These are phyloP conservation scores for Sigmodon hispidus DNA, from an alignment of 2,113 vertebrate genomes.

Conservation along the genomic window DNA sequence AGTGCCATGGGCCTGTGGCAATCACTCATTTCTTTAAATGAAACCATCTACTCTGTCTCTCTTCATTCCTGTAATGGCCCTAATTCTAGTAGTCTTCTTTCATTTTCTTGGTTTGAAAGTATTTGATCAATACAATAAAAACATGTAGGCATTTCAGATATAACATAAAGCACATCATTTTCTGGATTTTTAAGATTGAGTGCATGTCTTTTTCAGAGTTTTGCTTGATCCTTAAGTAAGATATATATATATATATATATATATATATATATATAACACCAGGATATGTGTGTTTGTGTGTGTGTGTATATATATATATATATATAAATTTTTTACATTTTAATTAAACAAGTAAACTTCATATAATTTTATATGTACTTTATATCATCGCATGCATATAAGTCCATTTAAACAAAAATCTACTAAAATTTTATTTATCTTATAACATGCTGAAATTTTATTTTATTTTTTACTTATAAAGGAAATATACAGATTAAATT, in stretches of 20 bases:
- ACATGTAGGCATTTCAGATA: neutral
- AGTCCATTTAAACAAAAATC: neutral
- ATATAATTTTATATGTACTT: neutral
- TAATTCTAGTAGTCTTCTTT: neutral
- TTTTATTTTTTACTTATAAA: slow-evolving; percentile 60
- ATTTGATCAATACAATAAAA: slow-evolving; percentile 17
- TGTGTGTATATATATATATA: too few species aligned
- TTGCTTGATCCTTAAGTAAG: neutral
- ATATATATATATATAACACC: too few species aligned
- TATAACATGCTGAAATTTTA: neutral
- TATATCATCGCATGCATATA: neutral
- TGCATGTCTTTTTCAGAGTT: neutral
- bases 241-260: neutral
- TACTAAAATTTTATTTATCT: neutral
- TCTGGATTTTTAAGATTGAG: slow-evolving; percentile 26
- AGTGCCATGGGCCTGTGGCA: neutral
- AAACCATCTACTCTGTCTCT: neutral
- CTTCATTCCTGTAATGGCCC: neutral
- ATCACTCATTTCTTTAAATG: slow-evolving; percentile 8
- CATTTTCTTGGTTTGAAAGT: slow-evolving; percentile 20
- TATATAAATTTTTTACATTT: too few species aligned
- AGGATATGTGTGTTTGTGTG: too few species aligned
- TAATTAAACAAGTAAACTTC: neutral
- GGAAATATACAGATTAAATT: slow-evolving; percentile 30
- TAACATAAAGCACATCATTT: neutral